Evolutionary conservation across 1,140 invertebrate genomes (phyloP).

Genomic region (Eciton burchellii): DNA sequence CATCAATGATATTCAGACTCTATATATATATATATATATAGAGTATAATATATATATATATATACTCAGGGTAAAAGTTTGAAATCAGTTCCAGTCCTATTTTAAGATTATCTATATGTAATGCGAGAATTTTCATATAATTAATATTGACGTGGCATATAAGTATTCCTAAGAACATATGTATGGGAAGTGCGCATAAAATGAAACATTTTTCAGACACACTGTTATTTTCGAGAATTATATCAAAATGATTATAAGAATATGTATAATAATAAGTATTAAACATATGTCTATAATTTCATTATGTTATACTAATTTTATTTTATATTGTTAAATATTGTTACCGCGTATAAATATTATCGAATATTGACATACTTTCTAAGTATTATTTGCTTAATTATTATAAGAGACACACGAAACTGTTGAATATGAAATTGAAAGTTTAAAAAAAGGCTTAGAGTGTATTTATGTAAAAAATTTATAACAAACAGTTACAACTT

Average conservation of each 20-base stretch:
- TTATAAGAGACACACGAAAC: conserved; percentile 13
- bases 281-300: background rate
- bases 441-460: background rate
- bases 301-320: conserved; percentile 17
- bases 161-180: conserved; percentile 46
- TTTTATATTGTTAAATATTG: conserved; percentile 7
- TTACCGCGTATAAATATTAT: conserved; percentile 13
- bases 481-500: too few species aligned
- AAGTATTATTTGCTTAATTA: conserved; percentile 16
- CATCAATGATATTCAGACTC: too few species aligned
- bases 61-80: conserved; percentile 62
- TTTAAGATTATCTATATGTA: conserved; percentile 45
- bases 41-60: too few species aligned
- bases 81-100: conserved; percentile 56
- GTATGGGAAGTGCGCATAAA: background rate
- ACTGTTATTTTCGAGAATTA: background rate
- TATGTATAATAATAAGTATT: background rate
- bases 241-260: conserved; percentile 7
- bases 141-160: conserved; percentile 24
- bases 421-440: conserved; percentile 19
- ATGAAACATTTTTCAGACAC: background rate
- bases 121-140: conserved; percentile 24
- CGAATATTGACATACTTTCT: conserved; percentile 13
- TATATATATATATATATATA: too few species aligned
- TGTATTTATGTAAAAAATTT: background rate